phyloP scores from a whole-genome alignment of 2,888 invertebrate species.

The Galerucella calmariensis region DNA sequence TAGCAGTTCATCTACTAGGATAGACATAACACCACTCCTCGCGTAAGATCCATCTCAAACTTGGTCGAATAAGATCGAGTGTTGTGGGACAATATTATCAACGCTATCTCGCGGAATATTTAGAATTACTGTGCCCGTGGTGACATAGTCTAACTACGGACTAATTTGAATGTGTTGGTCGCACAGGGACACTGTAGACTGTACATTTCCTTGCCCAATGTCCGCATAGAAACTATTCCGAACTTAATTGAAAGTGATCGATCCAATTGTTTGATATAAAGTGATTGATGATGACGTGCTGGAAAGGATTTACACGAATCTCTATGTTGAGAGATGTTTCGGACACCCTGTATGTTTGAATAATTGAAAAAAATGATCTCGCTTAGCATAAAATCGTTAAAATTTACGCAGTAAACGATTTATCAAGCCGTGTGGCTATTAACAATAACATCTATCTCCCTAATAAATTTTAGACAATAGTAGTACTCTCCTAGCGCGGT shows the following conservation, averaged over 20 bases:
- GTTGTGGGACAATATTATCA: too few relatives aligned
- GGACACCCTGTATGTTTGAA: not conserved
- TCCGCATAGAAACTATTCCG: not conserved
- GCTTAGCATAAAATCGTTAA: not conserved
- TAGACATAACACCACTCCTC: too few relatives aligned
- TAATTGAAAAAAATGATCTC: not conserved
- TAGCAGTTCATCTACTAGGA: too few relatives aligned
- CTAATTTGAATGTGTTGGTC: not conserved
- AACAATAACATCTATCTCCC: not conserved
- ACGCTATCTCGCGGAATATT: too few relatives aligned
- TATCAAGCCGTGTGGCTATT: not conserved
- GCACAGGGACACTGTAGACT: too few relatives aligned
- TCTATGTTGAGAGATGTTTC: too few relatives aligned
- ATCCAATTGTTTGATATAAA: conserved; percentile 2
- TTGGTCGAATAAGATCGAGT: too few relatives aligned
- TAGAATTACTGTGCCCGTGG: too few relatives aligned
- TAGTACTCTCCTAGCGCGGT: conserved; percentile 35
- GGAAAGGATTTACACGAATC: not conserved
- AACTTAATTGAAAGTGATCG: conserved; percentile 3
- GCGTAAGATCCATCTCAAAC: too few relatives aligned
- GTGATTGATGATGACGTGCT: conserved; percentile 10
- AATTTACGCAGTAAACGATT: not conserved
- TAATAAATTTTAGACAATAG: conserved; percentile 28
- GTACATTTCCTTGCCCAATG: too few relatives aligned
- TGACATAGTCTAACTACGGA: not conserved